Percentiles rank a stretch among this genome's conserved stretches.
These are phyloP conservation scores for Drosophila mettleri DNA, from an alignment of 2,888 invertebrate species.

Conservation along the genomic window DNA sequence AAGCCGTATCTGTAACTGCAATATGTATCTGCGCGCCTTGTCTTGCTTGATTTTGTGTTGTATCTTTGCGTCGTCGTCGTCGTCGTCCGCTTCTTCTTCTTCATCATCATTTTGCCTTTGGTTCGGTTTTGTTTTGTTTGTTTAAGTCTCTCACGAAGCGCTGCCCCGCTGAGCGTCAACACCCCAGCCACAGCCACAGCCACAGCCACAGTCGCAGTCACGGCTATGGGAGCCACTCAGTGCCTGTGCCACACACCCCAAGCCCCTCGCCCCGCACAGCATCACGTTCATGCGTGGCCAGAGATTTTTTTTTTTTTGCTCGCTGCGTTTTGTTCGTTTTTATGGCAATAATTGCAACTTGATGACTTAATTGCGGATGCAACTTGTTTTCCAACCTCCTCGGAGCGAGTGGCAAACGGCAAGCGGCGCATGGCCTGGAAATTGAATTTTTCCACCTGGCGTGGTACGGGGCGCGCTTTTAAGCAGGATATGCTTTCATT, in stretches of 20 bases:
- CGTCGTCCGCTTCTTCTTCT: slow-evolving; percentile 3
- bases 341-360: slow-evolving; percentile 82
- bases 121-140: slow-evolving; percentile 44
- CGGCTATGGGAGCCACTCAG: slow-evolving; percentile 40
- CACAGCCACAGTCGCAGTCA: slow-evolving; percentile 40
- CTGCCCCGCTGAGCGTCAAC: slow-evolving; percentile 77
- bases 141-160: slow-evolving; percentile 67
- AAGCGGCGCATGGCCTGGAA: slow-evolving; percentile 65
- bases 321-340: slow-evolving; percentile 81
- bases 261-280: slow-evolving; percentile 50
- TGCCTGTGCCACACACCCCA: slow-evolving; percentile 9
- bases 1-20: slow-evolving; percentile 62
- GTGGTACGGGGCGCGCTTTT: slow-evolving; percentile 50
- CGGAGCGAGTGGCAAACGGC: slow-evolving; percentile 18
- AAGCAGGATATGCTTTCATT: slow-evolving; percentile 82
- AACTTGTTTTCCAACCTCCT: slow-evolving; percentile 79
- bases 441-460: slow-evolving; percentile 81
- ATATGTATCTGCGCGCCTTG: slow-evolving; percentile 55
- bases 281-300: slow-evolving; percentile 81
- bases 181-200: slow-evolving; percentile 58
- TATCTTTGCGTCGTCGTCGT: slow-evolving; percentile 4
- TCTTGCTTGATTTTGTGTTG: slow-evolving; percentile 36
- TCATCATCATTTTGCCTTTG: too few species aligned
- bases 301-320: slow-evolving; percentile 57
- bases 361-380: slow-evolving; percentile 81